phyloP scores from a whole-genome alignment of 1,140 invertebrate species.

The Drosophila burlai region DNA sequence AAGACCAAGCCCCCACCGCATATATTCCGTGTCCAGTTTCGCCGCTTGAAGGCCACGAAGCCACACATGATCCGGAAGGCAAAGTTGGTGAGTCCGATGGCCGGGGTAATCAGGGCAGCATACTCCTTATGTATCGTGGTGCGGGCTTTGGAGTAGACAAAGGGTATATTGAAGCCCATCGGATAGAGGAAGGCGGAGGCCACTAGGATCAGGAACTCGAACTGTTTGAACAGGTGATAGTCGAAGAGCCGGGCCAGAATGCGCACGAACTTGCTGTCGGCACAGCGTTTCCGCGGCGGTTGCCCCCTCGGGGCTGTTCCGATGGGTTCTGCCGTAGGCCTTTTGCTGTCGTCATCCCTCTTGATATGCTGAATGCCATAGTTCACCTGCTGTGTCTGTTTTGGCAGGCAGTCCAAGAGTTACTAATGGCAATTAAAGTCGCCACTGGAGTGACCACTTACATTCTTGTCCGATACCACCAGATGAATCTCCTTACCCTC shows the following conservation, averaged over 20 bases:
- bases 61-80: slow-evolving; percentile 54
- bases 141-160: slow-evolving; percentile 62
- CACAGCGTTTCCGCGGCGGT: slow-evolving; percentile 1
- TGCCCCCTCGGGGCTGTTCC: not conserved
- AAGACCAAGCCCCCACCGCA: slow-evolving; percentile 70
- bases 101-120: slow-evolving; percentile 54
- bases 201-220: slow-evolving; percentile 68
- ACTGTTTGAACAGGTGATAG: slow-evolving; percentile 47
- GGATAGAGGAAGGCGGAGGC: slow-evolving; percentile 69
- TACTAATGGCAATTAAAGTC: not conserved
- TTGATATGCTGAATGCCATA: slow-evolving; percentile 56
- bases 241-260: slow-evolving; percentile 66
- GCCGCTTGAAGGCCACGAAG: slow-evolving; percentile 62
- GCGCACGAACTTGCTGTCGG: slow-evolving; percentile 20
- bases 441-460: not conserved
- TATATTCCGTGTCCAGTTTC: slow-evolving; percentile 50
- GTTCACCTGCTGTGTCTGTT: slow-evolving; percentile 47
- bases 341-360: not conserved
- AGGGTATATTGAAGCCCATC: slow-evolving; percentile 80
- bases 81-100: slow-evolving; percentile 67
- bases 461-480: slow-evolving; percentile 43
- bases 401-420: too few relatives aligned
- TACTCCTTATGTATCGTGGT: slow-evolving; percentile 45
- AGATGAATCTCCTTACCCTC: slow-evolving; percentile 63
- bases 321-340: too few relatives aligned